Evolutionary conservation across 64 coral and sea anemone species (phyloP).

Genomic region (Orbicella faveolata): DNA sequence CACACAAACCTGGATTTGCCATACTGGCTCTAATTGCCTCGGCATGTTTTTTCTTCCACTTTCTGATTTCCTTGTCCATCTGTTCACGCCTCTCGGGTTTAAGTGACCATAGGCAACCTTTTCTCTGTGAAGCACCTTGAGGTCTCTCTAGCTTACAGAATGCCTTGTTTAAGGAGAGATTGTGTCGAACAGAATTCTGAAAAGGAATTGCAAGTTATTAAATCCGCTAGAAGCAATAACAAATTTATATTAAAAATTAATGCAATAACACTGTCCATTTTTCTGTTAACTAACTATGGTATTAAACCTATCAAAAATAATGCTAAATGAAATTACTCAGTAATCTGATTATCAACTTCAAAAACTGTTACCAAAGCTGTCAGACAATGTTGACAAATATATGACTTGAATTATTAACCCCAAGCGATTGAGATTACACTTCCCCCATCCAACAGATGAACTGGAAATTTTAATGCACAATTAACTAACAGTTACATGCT

Average conservation of each 20-base stretch:
- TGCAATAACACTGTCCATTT: not conserved
- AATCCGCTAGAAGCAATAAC: not conserved
- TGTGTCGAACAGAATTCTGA: constrained; percentile 97
- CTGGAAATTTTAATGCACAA: too few species aligned
- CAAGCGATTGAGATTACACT: too few species aligned
- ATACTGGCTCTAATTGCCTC: constrained; percentile 98
- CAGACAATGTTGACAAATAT: too few species aligned
- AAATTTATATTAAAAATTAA: not conserved
- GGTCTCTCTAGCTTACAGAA: constrained; percentile 99
- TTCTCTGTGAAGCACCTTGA: constrained; percentile 97
- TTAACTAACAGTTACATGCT: too few species aligned
- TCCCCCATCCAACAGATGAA: too few species aligned
- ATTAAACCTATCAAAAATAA: too few species aligned
- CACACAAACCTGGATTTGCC: constrained; percentile 87
- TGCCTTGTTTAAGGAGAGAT: constrained; percentile 97
- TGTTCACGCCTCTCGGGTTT: constrained; percentile 94
- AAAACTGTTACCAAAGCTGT: too few species aligned
- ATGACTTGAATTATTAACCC: too few species aligned
- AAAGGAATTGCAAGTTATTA: constrained; percentile 10
- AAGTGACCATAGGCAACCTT: constrained; percentile 95
- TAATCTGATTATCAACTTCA: too few species aligned
- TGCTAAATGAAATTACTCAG: too few species aligned
- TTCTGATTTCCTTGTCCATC: constrained; percentile 98
- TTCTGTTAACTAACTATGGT: too few species aligned
- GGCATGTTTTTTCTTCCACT: constrained; percentile 99